Conservation (phyloP, 1,140 invertebrate species). For the Euwallacea similis region DNA sequence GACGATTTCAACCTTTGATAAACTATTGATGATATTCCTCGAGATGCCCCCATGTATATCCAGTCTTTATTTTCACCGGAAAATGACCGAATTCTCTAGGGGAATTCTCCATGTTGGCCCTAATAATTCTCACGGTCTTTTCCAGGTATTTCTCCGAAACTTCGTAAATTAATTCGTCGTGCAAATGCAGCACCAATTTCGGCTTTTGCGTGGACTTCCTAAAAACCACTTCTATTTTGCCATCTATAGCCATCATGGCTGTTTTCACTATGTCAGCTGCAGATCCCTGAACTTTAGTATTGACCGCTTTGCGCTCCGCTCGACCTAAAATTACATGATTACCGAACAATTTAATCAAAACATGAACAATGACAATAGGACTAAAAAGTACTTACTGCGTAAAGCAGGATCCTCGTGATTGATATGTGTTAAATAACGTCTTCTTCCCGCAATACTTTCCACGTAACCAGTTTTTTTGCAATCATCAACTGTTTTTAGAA, state of each 20-base stretch:
- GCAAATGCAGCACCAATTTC: slow-evolving; percentile 84
- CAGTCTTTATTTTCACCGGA: slow-evolving; percentile 84
- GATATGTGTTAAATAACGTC: slow-evolving; percentile 79
- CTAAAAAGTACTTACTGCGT: slow-evolving; percentile 58
- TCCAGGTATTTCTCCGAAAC: slow-evolving; percentile 66
- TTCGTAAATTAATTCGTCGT: slow-evolving; percentile 97
- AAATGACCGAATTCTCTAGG: slow-evolving; percentile 73
- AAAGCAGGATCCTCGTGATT: slow-evolving; percentile 63
- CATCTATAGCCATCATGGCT: slow-evolving; percentile 81
- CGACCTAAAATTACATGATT: slow-evolving; percentile 59
- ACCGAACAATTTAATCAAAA: neutral
- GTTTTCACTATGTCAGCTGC: slow-evolving; percentile 93
- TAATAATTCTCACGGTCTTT: slow-evolving; percentile 67
- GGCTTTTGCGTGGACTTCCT: slow-evolving; percentile 51
- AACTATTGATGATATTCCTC: slow-evolving; percentile 32
- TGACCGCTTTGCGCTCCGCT: slow-evolving; percentile 94
- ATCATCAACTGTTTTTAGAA: slow-evolving; percentile 65
- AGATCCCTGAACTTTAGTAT: slow-evolving; percentile 93
- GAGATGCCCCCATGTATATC: slow-evolving; percentile 77
- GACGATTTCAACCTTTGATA: too few species aligned
- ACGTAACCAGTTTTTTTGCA: slow-evolving; percentile 78
- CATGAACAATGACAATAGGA: neutral
- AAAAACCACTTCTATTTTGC: slow-evolving; percentile 55
- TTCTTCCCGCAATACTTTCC: slow-evolving; percentile 77
- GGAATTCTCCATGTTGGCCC: slow-evolving; percentile 79